A percentile compares a stretch with the other conserved stretches of the same genome.
phyloP scores from a whole-genome alignment of 2,888 invertebrate species.

The Idaea dimidiata region DNA sequence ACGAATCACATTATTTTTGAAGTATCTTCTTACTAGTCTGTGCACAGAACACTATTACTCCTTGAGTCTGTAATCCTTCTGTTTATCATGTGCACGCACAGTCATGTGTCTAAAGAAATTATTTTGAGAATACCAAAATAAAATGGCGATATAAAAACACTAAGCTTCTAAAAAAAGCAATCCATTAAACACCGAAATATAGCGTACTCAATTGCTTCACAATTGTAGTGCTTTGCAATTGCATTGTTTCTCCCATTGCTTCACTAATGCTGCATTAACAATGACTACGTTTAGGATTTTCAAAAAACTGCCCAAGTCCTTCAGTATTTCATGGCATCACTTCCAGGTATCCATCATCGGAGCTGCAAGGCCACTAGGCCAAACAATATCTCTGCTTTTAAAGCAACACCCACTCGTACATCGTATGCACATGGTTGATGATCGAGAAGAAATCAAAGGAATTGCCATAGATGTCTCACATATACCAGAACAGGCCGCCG shows the following conservation, averaged over 20 bases:
- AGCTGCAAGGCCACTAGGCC: constrained; percentile 17
- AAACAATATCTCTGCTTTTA: constrained; percentile 17
- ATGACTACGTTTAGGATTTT: constrained; percentile 7
- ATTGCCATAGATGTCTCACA: constrained; percentile 13
- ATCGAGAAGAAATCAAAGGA: constrained; percentile 10
- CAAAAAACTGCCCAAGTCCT: constrained; percentile 9
- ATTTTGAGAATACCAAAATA: too few species aligned
- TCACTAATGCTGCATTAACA: background rate
- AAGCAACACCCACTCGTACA: constrained; percentile 17
- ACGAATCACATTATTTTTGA: too few species aligned
- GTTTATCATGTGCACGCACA: too few species aligned
- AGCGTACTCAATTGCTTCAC: too few species aligned
- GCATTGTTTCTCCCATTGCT: constrained; percentile 3
- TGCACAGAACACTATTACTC: too few species aligned
- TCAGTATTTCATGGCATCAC: constrained; percentile 8
- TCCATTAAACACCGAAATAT: too few species aligned
- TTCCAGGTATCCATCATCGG: constrained; percentile 21
- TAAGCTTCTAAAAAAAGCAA: too few species aligned
- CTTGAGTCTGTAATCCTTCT: too few species aligned
- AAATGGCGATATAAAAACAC: too few species aligned
- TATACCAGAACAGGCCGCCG: constrained; percentile 12
- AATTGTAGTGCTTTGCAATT: too few species aligned
- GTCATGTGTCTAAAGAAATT: too few species aligned
- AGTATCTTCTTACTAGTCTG: too few species aligned
- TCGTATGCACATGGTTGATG: constrained; percentile 14